These are phyloP conservation scores for Telmatochromis sp. DNA, from an alignment of 2,113 vertebrate genomes.

Conservation along the genomic window DNA sequence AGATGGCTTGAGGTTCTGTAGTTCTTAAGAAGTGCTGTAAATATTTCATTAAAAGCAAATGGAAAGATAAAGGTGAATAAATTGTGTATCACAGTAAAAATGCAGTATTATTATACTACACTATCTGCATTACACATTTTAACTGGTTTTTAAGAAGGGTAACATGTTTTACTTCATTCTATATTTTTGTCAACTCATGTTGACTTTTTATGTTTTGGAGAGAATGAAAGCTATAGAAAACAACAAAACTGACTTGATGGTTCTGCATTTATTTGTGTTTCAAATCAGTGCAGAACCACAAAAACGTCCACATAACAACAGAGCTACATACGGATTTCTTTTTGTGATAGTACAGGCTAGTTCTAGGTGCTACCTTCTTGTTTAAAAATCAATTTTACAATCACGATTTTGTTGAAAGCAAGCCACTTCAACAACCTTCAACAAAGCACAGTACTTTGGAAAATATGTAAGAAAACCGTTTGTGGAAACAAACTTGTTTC, in stretches of 20 bases:
- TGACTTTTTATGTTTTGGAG: neutral
- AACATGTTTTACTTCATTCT: neutral
- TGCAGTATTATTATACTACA: neutral
- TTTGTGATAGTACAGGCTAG: neutral
- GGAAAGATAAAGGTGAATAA: neutral
- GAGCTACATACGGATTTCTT: neutral
- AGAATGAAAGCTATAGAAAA: neutral
- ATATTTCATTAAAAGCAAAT: neutral
- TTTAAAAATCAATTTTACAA: neutral
- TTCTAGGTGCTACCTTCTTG: neutral
- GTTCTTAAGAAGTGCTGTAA: neutral
- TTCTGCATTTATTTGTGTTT: neutral
- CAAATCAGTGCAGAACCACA: neutral
- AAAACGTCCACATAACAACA: neutral
- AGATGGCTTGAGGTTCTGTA: neutral
- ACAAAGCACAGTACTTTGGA: neutral
- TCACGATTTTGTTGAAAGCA: neutral
- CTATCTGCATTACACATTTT: neutral
- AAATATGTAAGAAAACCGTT: neutral
- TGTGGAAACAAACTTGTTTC: neutral
- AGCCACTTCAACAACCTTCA: neutral
- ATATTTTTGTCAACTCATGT: neutral
- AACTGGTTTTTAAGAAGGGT: neutral
- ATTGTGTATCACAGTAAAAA: neutral
- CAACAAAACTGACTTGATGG: neutral